Evolutionary conservation across 2,888 invertebrate species (phyloP).

Genomic region (Drosophila colorata): DNA sequence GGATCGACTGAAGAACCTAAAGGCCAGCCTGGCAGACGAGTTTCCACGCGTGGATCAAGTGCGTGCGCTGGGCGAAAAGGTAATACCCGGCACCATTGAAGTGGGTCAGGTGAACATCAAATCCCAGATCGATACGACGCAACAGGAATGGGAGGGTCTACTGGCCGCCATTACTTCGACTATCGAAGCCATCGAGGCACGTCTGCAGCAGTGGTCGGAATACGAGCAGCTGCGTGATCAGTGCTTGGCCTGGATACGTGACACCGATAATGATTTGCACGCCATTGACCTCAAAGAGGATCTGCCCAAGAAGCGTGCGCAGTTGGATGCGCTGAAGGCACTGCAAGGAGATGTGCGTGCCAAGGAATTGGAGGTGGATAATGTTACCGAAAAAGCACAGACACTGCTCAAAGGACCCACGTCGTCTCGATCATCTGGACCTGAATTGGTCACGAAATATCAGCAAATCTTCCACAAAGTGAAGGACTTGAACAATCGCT

Average conservation of each 20-base stretch:
- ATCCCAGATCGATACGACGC: constrained; percentile 94
- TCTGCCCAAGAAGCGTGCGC: constrained; percentile 92
- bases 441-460: constrained; percentile 96
- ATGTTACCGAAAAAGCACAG: constrained; percentile 96
- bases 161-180: constrained; percentile 91
- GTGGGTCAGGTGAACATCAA: constrained; percentile 94
- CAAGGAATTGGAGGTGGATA: constrained; percentile 96
- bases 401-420: constrained; percentile 91
- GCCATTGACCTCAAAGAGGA: constrained; percentile 94
- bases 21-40: constrained; percentile 93
- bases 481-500: constrained; percentile 95
- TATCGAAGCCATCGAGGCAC: constrained; percentile 92
- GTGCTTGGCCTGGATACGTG: constrained; percentile 94
- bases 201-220: constrained; percentile 96
- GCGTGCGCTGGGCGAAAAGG: constrained; percentile 93
- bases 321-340: constrained; percentile 91
- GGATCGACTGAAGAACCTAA: constrained; percentile 92
- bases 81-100: constrained; percentile 94
- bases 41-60: constrained; percentile 93
- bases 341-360: constrained; percentile 95
- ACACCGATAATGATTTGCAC: constrained; percentile 94
- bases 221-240: constrained; percentile 95
- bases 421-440: constrained; percentile 91
- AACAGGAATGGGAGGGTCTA: constrained; percentile 95
- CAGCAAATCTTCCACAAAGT: constrained; percentile 95